phyloP scores from a whole-genome alignment of 2,888 invertebrate species.

The Amblyjoppa fuscipennis region DNA sequence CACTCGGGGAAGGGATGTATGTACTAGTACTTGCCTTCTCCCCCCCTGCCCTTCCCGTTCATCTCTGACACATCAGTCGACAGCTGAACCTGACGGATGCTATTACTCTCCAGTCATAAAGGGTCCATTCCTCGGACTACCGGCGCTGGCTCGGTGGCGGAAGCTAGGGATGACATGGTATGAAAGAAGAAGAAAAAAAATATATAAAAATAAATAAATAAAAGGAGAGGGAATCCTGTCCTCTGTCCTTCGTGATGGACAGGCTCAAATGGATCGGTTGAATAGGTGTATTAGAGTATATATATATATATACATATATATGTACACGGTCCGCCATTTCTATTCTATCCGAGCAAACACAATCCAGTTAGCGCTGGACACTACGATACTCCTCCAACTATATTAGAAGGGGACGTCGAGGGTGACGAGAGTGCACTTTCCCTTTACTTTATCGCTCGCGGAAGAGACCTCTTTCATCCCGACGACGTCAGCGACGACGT shows the following conservation, averaged over 20 bases:
- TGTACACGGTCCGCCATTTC: slow-evolving; percentile 7
- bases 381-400: slow-evolving; percentile 1
- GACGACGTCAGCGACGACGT: slow-evolving; percentile 7
- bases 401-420: slow-evolving; percentile 15
- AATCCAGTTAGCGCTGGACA: slow-evolving; percentile 14
- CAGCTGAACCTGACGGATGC: slow-evolving; percentile 53
- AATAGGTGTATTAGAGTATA: slow-evolving; percentile 5
- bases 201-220: background rate
- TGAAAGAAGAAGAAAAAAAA: background rate
- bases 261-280: slow-evolving; percentile 31
- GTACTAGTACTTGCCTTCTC: background rate
- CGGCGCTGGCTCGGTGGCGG: background rate
- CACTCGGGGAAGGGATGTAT: slow-evolving; percentile 5
- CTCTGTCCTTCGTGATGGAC: slow-evolving; percentile 18
- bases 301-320: background rate
- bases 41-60: background rate
- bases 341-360: slow-evolving; percentile 17
- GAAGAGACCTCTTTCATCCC: background rate
- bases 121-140: slow-evolving; percentile 26
- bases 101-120: slow-evolving; percentile 51
- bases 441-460: background rate
- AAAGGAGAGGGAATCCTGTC: slow-evolving; percentile 22
- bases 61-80: slow-evolving; percentile 44
- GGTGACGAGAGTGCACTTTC: slow-evolving; percentile 36
- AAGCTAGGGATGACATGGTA: slow-evolving; percentile 32